Evolutionary conservation across 1,140 invertebrate species (phyloP), one percentile per base, ranked within the genome.

Genomic region (Pantala flavescens): DNA sequence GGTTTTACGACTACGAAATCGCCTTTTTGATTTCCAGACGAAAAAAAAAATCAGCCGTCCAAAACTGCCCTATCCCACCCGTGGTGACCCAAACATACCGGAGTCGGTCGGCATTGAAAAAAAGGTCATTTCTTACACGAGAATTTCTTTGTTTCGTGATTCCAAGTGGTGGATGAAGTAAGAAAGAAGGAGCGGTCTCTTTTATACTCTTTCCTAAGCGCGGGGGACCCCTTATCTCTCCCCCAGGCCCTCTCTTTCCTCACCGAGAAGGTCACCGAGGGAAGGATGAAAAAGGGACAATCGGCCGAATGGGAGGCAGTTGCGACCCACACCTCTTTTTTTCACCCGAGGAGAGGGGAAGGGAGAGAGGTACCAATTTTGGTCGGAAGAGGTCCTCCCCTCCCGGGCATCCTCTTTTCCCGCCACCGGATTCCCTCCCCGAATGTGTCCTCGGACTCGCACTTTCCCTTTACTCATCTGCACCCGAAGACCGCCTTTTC

Each of bases 291-390:
- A 21, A 63, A 63, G 49, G 49, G 49, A 63, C n/a, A 21, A 63
- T 16, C 14, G 49, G 3, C 49, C 49, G 72, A 42, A 21, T 21
- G 16, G 43, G 72, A 73, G 43, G 72, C n/a, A 24, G 71, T 10
- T 24, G 71, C 9, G 7, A 28, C 71, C 7, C 9, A 80, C 77
- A 79, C 77, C 75, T 76, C 76, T 79, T 77, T 23, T 77, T 28
- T 70, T 0, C 28, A 2, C 9, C n/a, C 63, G 43, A 24, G 24
- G 3, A 9, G 70, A n/a, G 43, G 21, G 72, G 16, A 23, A 16
- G 74, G 73, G 71, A 73, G 72, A 9, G 71, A 74, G n/a, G 72
- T 63, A 42, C 36, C 16, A 36, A 70, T 49, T 24, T 43, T 74
- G 3, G 19, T 21, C 49, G 43, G 70, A 70, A 70, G 55, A 73